Conservation (phyloP, 2,113 vertebrate species). For the Rallus limicola region DNA sequence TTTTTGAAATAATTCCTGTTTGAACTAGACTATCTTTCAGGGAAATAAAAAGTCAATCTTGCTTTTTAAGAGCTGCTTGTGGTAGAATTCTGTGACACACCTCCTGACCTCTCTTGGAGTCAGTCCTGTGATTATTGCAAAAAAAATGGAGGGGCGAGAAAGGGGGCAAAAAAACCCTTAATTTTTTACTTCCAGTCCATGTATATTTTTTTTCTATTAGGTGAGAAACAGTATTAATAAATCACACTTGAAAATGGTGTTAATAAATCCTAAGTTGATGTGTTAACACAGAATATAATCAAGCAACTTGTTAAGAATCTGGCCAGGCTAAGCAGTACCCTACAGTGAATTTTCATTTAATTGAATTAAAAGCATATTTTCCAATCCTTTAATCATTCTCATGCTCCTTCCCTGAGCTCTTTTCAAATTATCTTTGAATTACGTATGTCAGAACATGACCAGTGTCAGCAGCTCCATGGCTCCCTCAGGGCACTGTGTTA, state of each 20-base stretch:
- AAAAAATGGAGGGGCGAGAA: not conserved
- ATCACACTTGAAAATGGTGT: not conserved
- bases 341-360: conserved; percentile 19
- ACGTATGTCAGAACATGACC: not conserved
- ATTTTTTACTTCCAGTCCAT: not conserved
- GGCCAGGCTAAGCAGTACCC: not conserved
- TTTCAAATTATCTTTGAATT: conserved; percentile 24
- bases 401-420: conserved; percentile 1
- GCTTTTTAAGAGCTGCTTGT: not conserved
- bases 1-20: not conserved
- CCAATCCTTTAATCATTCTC: not conserved
- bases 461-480: not conserved
- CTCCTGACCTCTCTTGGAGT: not conserved
- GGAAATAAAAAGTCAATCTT: not conserved
- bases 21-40: not conserved
- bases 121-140: not conserved
- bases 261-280: not conserved
- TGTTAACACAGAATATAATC: not conserved
- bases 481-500: not conserved
- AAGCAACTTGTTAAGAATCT: conserved; percentile 10
- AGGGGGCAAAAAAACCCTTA: not conserved
- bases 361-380: conserved; percentile 34
- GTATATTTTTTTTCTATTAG: not conserved
- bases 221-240: conserved; percentile 2
- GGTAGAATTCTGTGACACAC: not conserved